These are phyloP conservation scores for Nemurella pictetii DNA, from an alignment of 2,888 invertebrate species.

Conservation along the genomic window DNA sequence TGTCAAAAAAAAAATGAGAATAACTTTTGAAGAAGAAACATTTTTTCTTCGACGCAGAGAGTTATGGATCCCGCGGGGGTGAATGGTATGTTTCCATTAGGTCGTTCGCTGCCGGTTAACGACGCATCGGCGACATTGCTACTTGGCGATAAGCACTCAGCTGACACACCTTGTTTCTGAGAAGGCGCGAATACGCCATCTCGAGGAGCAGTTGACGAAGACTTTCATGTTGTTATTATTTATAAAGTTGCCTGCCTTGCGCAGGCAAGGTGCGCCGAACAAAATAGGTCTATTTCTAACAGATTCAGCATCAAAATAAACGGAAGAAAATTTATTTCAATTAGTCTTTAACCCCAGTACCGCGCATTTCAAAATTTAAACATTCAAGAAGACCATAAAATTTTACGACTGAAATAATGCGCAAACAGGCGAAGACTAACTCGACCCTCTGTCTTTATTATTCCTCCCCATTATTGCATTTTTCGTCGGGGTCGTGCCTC, in stretches of 20 bases:
- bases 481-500: not conserved
- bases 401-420: too few species aligned
- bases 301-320: not conserved
- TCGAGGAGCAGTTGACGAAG: too few species aligned
- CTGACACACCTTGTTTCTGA: too few species aligned
- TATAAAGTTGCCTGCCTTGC: too few species aligned
- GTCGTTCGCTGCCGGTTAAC: not conserved
- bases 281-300: not conserved
- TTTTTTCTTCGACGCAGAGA: not conserved
- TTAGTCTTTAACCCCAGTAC: not conserved
- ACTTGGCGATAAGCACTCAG: too few species aligned
- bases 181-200: not conserved
- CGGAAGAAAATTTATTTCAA: not conserved
- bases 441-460: not conserved
- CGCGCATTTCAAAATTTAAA: not conserved
- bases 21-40: not conserved
- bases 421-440: not conserved
- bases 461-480: not conserved
- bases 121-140: not conserved
- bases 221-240: not conserved
- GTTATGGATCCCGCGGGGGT: not conserved
- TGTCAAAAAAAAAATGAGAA: not conserved
- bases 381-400: not conserved
- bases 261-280: not conserved
- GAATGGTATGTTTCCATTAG: slow-evolving; percentile 8